These are phyloP conservation scores for Dasypus novemcinctus DNA, from an alignment of 2,113 vertebrate genomes.

Conservation along the genomic window DNA sequence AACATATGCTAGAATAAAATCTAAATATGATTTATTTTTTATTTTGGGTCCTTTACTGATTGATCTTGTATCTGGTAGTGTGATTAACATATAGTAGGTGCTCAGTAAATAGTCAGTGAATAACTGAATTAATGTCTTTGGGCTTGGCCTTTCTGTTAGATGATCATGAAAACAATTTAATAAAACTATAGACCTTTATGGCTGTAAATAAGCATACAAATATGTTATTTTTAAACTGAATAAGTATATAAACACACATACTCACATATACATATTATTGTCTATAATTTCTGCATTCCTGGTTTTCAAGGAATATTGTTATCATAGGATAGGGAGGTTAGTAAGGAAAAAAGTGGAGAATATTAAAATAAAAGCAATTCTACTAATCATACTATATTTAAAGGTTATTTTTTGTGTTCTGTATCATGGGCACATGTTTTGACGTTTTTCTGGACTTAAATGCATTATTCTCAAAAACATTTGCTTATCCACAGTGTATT, in stretches of 20 bases:
- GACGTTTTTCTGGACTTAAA: conserved; percentile 14
- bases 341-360: background rate
- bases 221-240: background rate
- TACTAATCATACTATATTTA: background rate
- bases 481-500: background rate
- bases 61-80: background rate
- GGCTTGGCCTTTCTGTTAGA: background rate
- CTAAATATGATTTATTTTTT: conserved; percentile 34
- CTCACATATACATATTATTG: background rate
- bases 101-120: background rate
- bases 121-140: background rate
- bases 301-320: background rate
- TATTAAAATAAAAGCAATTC: background rate
- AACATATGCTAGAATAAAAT: conserved; percentile 36
- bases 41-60: background rate
- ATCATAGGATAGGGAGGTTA: background rate
- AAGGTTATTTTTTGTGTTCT: background rate
- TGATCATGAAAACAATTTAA: background rate
- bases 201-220: background rate
- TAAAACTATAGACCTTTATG: background rate
- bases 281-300: background rate
- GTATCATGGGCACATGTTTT: background rate
- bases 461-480: background rate
- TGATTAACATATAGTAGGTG: background rate
- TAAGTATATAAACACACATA: background rate